A percentile compares a stretch with the other conserved stretches of the same genome.
Evolutionary conservation across 2,113 vertebrate species (phyloP).

Genomic region (Empidonax alnorum): DNA sequence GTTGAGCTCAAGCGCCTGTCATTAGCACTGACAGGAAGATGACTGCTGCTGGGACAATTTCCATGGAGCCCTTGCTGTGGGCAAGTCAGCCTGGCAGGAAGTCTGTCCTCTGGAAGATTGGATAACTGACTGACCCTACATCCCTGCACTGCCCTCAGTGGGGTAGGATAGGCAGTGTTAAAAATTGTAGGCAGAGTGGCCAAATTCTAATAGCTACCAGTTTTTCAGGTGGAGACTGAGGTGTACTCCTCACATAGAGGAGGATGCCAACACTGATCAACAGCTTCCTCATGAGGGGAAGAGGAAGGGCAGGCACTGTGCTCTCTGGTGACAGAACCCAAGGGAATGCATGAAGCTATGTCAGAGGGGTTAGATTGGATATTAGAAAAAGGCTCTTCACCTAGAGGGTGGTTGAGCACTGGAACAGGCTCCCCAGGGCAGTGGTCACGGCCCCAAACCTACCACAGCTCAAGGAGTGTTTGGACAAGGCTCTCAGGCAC

Average conservation of each 20-base stretch:
- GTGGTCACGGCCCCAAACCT: fast-evolving
- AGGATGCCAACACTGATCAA: neutral
- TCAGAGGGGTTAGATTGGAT: neutral
- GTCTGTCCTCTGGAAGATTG: neutral
- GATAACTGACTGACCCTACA: neutral
- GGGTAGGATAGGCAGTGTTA: neutral
- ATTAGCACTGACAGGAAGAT: neutral
- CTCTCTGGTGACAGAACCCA: neutral
- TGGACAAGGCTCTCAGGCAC: neutral
- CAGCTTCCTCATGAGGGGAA: neutral
- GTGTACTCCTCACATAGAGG: fast-evolving
- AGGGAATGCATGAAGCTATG: neutral
- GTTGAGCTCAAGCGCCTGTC: fast-evolving
- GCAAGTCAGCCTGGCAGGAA: neutral
- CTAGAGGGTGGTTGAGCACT: neutral
- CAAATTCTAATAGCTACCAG: neutral
- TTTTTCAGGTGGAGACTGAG: neutral
- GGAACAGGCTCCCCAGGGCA: neutral
- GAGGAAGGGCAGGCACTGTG: neutral
- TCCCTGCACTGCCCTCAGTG: neutral
- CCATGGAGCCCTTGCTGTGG: neutral
- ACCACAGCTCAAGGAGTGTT: neutral
- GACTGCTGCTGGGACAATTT: neutral
- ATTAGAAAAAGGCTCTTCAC: neutral
- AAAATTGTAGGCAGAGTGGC: neutral